Conservation (phyloP, 2,888 invertebrate species). For the Heteromyza rotundicornis region DNA sequence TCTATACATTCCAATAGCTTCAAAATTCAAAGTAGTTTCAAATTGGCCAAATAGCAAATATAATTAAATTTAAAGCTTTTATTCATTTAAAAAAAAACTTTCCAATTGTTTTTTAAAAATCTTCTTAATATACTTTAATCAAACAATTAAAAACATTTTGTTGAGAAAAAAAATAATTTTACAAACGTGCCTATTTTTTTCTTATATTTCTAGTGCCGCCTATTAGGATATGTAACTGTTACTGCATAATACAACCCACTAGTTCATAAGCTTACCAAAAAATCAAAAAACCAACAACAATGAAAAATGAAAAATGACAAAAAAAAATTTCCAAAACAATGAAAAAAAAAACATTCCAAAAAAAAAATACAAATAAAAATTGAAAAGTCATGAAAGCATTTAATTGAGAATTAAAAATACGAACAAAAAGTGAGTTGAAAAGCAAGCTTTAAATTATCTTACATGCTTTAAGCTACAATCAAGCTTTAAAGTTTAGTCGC, state of each 20-base stretch:
- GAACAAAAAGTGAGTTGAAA: slow-evolving; percentile 20
- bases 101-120: slow-evolving; percentile 20
- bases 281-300: slow-evolving; percentile 26
- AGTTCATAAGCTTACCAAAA: slow-evolving; percentile 46
- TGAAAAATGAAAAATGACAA: slow-evolving; percentile 19
- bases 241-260: slow-evolving; percentile 58
- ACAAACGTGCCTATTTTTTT: slow-evolving; percentile 33
- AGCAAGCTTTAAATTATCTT: neutral
- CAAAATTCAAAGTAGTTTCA: slow-evolving; percentile 11
- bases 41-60: slow-evolving; percentile 17
- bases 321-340: slow-evolving; percentile 23
- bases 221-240: slow-evolving; percentile 63
- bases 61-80: slow-evolving; percentile 22
- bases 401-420: slow-evolving; percentile 21
- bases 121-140: neutral
- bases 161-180: neutral
- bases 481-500: slow-evolving; percentile 32
- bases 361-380: neutral
- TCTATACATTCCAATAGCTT: slow-evolving; percentile 5
- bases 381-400: slow-evolving; percentile 27
- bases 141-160: slow-evolving; percentile 9
- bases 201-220: slow-evolving; percentile 63
- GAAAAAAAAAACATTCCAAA: slow-evolving; percentile 33
- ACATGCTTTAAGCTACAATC: neutral
- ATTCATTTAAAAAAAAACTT: slow-evolving; percentile 24